Percentiles rank a stretch among this genome's conserved stretches.
Conservation (phyloP, 1,140 invertebrate genomes). For the Bactericera cockerelli region DNA sequence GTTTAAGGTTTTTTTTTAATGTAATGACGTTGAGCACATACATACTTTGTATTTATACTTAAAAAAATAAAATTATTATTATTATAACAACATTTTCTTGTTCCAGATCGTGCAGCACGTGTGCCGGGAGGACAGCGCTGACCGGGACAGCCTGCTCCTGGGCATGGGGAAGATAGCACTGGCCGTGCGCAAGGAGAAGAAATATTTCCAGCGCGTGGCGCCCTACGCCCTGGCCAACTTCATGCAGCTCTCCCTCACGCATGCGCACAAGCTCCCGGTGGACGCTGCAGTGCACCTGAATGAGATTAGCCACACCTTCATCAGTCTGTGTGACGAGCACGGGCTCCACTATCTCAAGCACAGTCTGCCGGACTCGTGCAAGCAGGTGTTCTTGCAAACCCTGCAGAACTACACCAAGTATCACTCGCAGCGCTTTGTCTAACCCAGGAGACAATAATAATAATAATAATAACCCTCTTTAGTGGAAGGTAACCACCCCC, state of each 20-base stretch:
- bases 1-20: too few species aligned
- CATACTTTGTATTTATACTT: too few species aligned
- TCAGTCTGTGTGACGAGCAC: slow-evolving; percentile 1
- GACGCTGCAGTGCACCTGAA: neutral
- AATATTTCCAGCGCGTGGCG: neutral
- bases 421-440: neutral
- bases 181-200: neutral
- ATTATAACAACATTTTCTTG: neutral
- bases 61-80: too few species aligned
- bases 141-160: neutral
- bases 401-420: slow-evolving; percentile 2
- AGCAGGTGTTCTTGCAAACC: neutral
- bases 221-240: neutral
- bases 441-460: too few species aligned
- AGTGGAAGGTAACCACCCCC: too few species aligned
- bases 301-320: neutral
- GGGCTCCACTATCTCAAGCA: neutral
- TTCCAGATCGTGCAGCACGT: neutral
- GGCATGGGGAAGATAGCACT: neutral
- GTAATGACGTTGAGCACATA: too few species aligned
- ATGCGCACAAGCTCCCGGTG: neutral
- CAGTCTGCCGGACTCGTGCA: neutral
- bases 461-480: too few species aligned
- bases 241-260: neutral
- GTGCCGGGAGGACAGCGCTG: neutral